A percentile compares a stretch with the other conserved stretches of the same genome.
phyloP scores from a whole-genome alignment of 2,113 vertebrate species.

The Balaenoptera acutorostrata region DNA sequence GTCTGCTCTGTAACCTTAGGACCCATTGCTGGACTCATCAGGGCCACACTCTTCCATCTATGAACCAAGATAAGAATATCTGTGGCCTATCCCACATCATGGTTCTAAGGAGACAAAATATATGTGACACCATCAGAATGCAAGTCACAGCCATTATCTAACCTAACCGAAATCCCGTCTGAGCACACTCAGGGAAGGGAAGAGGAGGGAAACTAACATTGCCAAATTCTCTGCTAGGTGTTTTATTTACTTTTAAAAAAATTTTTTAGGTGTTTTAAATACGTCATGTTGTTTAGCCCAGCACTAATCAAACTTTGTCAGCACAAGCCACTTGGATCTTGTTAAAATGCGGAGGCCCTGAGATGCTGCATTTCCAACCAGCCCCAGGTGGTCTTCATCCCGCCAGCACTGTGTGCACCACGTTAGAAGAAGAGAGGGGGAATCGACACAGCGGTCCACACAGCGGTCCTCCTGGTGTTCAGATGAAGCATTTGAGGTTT shows the following conservation, averaged over 20 bases:
- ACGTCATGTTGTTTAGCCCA: rapidly evolving
- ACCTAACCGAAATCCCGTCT: not conserved
- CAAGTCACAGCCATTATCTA: not conserved
- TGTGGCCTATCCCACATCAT: not conserved
- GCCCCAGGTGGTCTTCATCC: not conserved
- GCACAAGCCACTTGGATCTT: not conserved
- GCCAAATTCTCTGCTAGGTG: not conserved
- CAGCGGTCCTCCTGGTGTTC: rapidly evolving
- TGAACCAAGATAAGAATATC: not conserved
- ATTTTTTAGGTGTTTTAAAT: not conserved
- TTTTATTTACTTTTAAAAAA: too few species aligned
- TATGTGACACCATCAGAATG: not conserved
- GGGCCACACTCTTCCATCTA: not conserved
- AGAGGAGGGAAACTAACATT: rapidly evolving
- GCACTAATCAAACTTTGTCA: too few species aligned
- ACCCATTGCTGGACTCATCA: not conserved
- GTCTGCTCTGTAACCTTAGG: not conserved
- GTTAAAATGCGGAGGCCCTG: not conserved
- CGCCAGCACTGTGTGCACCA: not conserved
- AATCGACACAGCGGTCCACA: rapidly evolving
- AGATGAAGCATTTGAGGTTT: rapidly evolving
- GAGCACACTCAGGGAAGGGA: rapidly evolving
- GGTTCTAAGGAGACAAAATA: not conserved
- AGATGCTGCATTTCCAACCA: not conserved
- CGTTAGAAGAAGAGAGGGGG: too few species aligned